A percentile compares a stretch with the other conserved stretches of the same genome.
These are phyloP conservation scores for Rhimphoctona megacephalus DNA, from an alignment of 2,888 invertebrate genomes.

Conservation along the genomic window DNA sequence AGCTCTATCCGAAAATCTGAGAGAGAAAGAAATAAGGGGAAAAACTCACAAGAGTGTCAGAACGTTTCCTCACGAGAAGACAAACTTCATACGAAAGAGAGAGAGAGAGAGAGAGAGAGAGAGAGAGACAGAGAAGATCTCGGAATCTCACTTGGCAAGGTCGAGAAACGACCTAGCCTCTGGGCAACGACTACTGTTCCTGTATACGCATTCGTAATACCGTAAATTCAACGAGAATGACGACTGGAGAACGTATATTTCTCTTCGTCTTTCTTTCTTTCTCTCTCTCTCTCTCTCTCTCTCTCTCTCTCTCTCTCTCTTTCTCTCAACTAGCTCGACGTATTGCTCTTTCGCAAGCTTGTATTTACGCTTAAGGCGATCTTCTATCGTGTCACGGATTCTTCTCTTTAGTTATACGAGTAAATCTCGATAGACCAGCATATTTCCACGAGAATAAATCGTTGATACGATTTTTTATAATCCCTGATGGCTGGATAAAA, in stretches of 20 bases:
- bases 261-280: conserved; percentile 25
- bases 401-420: neutral
- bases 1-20: neutral
- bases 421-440: conserved; percentile 2
- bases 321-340: neutral
- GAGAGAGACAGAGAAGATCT: conserved; percentile 9
- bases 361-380: too few relatives aligned
- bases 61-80: neutral
- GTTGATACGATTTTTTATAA: neutral
- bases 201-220: conserved; percentile 56
- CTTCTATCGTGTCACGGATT: conserved; percentile 6
- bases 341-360: conserved; percentile 13
- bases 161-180: conserved; percentile 81
- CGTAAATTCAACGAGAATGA: conserved; percentile 51
- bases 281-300: conserved; percentile 29
- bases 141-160: conserved; percentile 82
- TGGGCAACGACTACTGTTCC: conserved; percentile 72
- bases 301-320: conserved; percentile 30
- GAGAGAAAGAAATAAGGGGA: neutral
- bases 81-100: neutral
- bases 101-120: neutral
- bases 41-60: neutral
- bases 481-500: neutral
- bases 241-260: conserved; percentile 55
- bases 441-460: neutral